Evolutionary conservation across 2,888 invertebrate genomes (phyloP), one percentile per base, ranked within the genome.

Genomic region (Heliconius hortense): DNA sequence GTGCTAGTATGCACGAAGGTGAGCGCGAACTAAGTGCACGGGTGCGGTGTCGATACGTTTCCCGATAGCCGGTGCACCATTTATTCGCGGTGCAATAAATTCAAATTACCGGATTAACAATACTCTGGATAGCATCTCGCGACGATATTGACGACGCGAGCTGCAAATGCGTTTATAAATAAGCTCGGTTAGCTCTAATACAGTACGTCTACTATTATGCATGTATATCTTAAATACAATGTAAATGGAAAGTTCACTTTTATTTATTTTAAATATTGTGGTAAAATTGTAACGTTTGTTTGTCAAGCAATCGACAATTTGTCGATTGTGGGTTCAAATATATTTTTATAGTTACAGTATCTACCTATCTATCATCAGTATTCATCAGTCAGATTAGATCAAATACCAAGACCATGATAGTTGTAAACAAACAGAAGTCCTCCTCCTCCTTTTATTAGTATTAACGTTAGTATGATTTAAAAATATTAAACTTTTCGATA

Each of bases 51-150:
- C 90, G 93, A 92, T 93, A 85, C 87, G 90, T 86, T 83, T 81
- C 83, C 84, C 85, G 92, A 93, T 92, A 93, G 90, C 90, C 88
- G 76, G 82, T 85, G 86, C 86, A 91, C 92, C 90, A 92, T 93
- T 93, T 93, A 92, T 92, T 90, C 92, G 91, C 88, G 89, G 86
- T 86, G 93, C 92, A 93, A 94, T 94, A 94, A 94, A 94, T 94
- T 94, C 94, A 94, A 94, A 94, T 94, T 94, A 94, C 93, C 85
- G 93, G 92, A 94, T 94, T 93, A 93, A 94, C 93, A 93, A 93
- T 93, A 93, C 89, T 88, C 86, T 80, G 91, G 94, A 94, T 94
- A 92, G 84, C 87, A 93, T 93, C 93, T 88, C 82, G 85, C 81
- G 81, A 81, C 84, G 86, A 78, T 78, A 79, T 79, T 79, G 78